Percentiles rank a stretch among this genome's conserved stretches.
Conservation (phyloP, 2,888 invertebrate species). For the Pimpla rufipes region DNA sequence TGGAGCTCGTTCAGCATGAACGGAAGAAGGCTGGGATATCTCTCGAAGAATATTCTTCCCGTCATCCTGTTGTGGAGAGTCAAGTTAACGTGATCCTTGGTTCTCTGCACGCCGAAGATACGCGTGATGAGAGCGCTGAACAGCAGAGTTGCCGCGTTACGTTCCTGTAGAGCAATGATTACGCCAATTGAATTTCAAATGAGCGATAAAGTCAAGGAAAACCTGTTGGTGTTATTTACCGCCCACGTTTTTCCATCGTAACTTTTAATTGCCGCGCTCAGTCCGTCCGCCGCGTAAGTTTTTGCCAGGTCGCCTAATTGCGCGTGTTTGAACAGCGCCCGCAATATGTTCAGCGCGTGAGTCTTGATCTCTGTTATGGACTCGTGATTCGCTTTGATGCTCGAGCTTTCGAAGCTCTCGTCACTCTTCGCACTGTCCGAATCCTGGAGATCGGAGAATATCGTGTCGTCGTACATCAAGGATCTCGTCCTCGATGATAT, state of each 20-base stretch:
- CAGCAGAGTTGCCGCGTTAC: conserved; percentile 94
- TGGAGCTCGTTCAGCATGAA: conserved; percentile 87
- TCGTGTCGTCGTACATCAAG: conserved; percentile 75
- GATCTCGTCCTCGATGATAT: conserved; percentile 69
- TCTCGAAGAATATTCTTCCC: conserved; percentile 92
- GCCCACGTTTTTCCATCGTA: conserved; percentile 92
- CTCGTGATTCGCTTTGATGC: conserved; percentile 40
- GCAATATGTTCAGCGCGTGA: conserved; percentile 95
- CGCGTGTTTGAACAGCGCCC: conserved; percentile 92
- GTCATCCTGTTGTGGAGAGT: conserved; percentile 90
- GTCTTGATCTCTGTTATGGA: conserved; percentile 87
- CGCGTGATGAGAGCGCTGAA: conserved; percentile 94
- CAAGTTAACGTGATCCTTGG: conserved; percentile 87
- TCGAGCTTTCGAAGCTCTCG: conserved; percentile 34
- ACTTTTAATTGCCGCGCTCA: conserved; percentile 91
- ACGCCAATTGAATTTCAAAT: not conserved
- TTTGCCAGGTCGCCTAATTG: conserved; percentile 91
- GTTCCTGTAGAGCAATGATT: conserved; percentile 87
- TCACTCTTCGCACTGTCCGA: conserved; percentile 45
- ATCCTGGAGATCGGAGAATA: conserved; percentile 74
- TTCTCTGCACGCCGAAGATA: conserved; percentile 94
- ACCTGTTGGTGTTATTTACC: conserved; percentile 85
- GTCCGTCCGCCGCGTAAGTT: conserved; percentile 89
- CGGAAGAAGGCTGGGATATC: conserved; percentile 88
- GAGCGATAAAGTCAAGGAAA: not conserved